A percentile compares a stretch with the other conserved stretches of the same genome.
These are phyloP conservation scores for Cossypha polioptera DNA, from an alignment of 2,797 vertebrate species.

Conservation along the genomic window DNA sequence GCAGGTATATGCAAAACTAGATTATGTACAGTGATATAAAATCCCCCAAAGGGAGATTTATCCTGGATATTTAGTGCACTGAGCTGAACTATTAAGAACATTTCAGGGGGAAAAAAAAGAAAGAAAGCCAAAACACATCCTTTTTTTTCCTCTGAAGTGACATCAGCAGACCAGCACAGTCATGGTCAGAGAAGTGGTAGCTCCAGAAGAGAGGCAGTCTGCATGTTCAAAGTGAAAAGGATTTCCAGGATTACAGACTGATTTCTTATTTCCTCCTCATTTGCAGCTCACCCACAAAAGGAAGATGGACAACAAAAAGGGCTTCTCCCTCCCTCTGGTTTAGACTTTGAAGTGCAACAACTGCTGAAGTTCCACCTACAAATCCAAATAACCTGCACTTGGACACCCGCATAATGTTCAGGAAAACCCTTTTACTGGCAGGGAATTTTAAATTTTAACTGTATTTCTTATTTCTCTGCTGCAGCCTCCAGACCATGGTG, in stretches of 20 bases:
- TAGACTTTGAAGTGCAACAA: not conserved
- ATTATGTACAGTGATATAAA: not conserved
- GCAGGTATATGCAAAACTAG: not conserved
- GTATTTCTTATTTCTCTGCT: not conserved
- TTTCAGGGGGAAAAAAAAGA: accelerated
- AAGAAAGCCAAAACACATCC: accelerated
- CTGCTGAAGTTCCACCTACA: not conserved
- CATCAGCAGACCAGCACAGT: not conserved
- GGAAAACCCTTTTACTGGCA: not conserved
- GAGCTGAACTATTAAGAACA: not conserved
- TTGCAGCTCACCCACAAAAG: not conserved
- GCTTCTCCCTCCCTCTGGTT: not conserved
- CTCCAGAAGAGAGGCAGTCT: not conserved
- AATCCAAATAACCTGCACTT: not conserved
- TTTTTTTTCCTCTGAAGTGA: not conserved
- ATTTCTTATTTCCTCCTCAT: not conserved
- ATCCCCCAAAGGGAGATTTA: not conserved
- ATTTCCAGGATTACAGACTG: not conserved
- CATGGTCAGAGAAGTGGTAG: not conserved
- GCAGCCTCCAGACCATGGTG: not conserved
- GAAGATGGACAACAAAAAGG: not conserved
- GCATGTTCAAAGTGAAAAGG: not conserved
- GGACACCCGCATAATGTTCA: not conserved
- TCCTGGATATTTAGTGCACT: not conserved
- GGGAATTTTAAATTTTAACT: not conserved